Percentiles rank a stretch among this genome's conserved stretches.
Evolutionary conservation across 1,140 invertebrate genomes (phyloP).

Genomic region (Matsumurasca onukii): DNA sequence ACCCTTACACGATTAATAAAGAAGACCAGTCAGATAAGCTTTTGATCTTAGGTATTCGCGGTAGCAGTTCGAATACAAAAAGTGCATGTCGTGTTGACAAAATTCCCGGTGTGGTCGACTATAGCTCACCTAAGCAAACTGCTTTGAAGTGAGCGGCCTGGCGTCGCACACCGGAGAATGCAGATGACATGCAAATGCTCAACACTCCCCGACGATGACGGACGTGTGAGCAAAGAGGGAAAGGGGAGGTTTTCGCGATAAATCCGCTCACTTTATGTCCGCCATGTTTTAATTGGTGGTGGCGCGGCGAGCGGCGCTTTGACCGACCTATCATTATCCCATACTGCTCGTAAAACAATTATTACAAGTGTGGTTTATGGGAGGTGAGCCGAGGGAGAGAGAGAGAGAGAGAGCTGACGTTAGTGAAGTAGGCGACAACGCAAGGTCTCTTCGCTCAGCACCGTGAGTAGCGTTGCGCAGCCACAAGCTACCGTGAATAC

Average conservation of each 20-base stretch:
- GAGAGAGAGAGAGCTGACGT: no score
- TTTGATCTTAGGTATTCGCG: no score
- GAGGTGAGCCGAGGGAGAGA: not conserved
- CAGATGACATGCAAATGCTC: not conserved
- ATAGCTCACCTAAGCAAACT: not conserved
- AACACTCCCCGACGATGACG: not conserved
- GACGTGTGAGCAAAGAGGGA: constrained; percentile 16
- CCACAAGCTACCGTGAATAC: no score
- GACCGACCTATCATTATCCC: constrained; percentile 17
- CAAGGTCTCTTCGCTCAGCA: no score
- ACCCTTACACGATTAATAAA: no score
- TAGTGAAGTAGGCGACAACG: no score
- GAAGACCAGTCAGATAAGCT: no score
- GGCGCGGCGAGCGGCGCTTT: constrained; percentile 7
- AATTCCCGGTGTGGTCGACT: no score
- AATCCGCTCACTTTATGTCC: constrained; percentile 11
- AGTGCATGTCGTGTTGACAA: no score
- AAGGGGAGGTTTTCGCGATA: constrained; percentile 3
- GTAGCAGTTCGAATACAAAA: no score
- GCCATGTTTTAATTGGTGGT: constrained; percentile 18
- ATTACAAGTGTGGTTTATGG: constrained; percentile 21
- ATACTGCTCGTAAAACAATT: constrained; percentile 7
- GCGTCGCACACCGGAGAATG: not conserved
- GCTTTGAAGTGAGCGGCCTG: no score
- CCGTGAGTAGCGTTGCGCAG: no score